These are phyloP conservation scores for Anguilla japonica DNA, from an alignment of 2,113 vertebrate species.

Conservation along the genomic window DNA sequence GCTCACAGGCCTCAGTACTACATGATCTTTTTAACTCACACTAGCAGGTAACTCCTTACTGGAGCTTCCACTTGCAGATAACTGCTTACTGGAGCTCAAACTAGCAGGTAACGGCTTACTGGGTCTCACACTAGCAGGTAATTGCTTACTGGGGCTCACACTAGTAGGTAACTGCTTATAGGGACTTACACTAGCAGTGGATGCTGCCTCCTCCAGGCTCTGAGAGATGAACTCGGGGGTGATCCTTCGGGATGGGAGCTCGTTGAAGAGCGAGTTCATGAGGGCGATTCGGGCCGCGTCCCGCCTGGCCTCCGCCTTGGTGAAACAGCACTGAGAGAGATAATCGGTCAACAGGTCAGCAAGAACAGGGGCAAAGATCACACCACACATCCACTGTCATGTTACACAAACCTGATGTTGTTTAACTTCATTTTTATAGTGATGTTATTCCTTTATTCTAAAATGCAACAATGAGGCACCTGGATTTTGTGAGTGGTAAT, in stretches of 20 bases:
- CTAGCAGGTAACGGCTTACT: conserved; percentile 36
- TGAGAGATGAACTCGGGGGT: conserved; percentile 80
- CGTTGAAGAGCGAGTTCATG: conserved; percentile 89
- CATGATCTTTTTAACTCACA: too few relatives aligned
- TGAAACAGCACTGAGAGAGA: conserved; percentile 74
- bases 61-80: too few relatives aligned
- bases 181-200: conserved; percentile 74
- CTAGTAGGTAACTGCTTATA: neutral
- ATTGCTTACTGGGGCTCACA: too few relatives aligned
- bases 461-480: too few relatives aligned
- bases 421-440: neutral
- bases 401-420: too few relatives aligned
- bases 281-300: conserved; percentile 86
- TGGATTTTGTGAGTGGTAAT: neutral
- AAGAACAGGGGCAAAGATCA: neutral
- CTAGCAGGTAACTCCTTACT: too few relatives aligned
- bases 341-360: neutral
- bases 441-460: neutral
- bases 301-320: conserved; percentile 83
- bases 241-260: conserved; percentile 81
- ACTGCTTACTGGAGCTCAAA: conserved; percentile 58
- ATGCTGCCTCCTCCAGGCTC: conserved; percentile 78
- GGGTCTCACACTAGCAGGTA: neutral
- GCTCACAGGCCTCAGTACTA: too few relatives aligned
- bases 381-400: too few relatives aligned